Evolutionary conservation across 2,888 invertebrate genomes (phyloP).

Genomic region (Cacoxenus indagator): DNA sequence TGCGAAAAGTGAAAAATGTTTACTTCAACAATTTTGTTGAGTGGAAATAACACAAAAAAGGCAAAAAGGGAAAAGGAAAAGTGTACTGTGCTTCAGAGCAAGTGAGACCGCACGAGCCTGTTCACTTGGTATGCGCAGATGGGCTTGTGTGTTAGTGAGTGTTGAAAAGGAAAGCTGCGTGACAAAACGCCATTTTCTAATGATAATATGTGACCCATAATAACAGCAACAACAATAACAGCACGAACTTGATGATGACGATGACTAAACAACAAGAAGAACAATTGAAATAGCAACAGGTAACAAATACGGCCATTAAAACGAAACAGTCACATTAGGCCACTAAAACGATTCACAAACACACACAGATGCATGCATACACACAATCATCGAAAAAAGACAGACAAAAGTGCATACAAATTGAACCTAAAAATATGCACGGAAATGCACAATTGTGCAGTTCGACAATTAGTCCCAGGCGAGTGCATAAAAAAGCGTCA

Average conservation of each 20-base stretch:
- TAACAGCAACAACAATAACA: conserved; percentile 37
- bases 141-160: not conserved
- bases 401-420: conserved; percentile 16
- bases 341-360: not conserved
- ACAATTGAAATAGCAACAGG: conserved; percentile 59
- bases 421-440: conserved; percentile 60
- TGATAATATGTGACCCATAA: conserved; percentile 59
- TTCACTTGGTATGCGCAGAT: not conserved
- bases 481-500: conserved; percentile 25
- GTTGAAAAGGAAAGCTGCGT: conserved; percentile 54
- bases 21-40: conserved; percentile 38
- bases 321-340: conserved; percentile 55
- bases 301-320: conserved; percentile 65
- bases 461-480: conserved; percentile 60
- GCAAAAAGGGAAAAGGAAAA: conserved; percentile 26
- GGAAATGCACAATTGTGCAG: conserved; percentile 69
- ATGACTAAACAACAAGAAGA: conserved; percentile 38
- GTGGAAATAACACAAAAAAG: conserved; percentile 20
- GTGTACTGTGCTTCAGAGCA: not conserved
- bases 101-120: not conserved
- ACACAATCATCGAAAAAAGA: not conserved
- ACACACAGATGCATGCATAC: not conserved
- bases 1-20: conserved; percentile 35
- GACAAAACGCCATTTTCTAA: conserved; percentile 68
- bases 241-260: not conserved